Conservation (phyloP, 2,797 vertebrate species). For the Pteronotus mesoamericanus region DNA sequence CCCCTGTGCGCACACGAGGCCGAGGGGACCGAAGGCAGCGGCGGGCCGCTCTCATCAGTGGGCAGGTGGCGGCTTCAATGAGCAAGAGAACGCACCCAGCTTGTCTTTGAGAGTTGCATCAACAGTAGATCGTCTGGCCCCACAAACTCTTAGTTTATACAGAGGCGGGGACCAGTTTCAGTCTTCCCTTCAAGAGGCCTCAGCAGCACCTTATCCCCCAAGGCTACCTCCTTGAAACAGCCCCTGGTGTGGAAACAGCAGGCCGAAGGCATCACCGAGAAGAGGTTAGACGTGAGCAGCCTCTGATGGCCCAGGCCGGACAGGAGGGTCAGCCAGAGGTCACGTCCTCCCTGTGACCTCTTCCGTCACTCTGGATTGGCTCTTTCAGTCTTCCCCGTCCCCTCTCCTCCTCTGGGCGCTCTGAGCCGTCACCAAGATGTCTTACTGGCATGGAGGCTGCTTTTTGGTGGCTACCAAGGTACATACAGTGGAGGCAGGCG, state of each 20-base stretch:
- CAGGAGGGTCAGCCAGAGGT: background rate
- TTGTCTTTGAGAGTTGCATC: background rate
- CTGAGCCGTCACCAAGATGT: background rate
- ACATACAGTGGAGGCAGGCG: no score
- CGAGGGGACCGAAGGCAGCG: background rate
- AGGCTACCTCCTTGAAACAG: background rate
- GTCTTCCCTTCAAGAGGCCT: background rate
- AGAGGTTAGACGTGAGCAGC: background rate
- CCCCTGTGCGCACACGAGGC: no score
- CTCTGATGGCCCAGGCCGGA: rapidly evolving
- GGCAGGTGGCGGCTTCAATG: background rate
- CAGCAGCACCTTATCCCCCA: background rate
- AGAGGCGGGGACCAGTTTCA: background rate
- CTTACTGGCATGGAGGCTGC: background rate
- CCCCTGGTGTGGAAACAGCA: rapidly evolving
- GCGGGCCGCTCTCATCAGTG: rapidly evolving
- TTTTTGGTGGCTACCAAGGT: background rate
- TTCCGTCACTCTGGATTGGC: background rate
- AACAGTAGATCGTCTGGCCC: rapidly evolving
- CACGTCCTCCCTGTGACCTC: rapidly evolving
- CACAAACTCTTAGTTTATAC: background rate
- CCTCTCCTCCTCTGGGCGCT: background rate
- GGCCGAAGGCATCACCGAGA: rapidly evolving
- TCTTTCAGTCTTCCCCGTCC: background rate
- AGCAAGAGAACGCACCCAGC: background rate